These are phyloP conservation scores for Erpobdella octoculata DNA, from an alignment of 2,888 invertebrate genomes.

Conservation along the genomic window DNA sequence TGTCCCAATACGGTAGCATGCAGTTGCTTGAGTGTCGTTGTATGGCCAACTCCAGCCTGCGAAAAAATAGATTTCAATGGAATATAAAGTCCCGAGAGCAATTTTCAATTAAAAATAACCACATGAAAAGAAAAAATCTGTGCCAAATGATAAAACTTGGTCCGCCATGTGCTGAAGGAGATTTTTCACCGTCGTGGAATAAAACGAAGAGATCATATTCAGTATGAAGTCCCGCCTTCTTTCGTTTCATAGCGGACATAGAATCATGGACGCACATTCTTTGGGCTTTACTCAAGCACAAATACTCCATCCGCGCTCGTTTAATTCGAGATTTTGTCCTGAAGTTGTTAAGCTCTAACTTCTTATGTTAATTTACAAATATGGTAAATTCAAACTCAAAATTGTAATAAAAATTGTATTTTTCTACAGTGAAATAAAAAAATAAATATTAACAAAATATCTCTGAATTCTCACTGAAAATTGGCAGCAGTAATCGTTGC, in stretches of 20 bases:
- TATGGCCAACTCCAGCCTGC: slow-evolving; percentile 18
- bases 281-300: slow-evolving; percentile 9
- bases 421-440: neutral
- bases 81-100: too few species aligned
- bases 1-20: slow-evolving; percentile 24
- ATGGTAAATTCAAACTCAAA: neutral
- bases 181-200: slow-evolving; percentile 15
- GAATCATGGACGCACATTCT: neutral
- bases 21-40: neutral
- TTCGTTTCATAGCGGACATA: slow-evolving; percentile 4
- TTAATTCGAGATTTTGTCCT: neutral
- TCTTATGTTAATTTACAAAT: neutral
- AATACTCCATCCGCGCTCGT: slow-evolving; percentile 13
- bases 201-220: slow-evolving; percentile 24
- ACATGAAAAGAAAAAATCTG: slow-evolving; percentile 23
- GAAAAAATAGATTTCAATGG: neutral
- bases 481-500: neutral
- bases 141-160: slow-evolving; percentile 27
- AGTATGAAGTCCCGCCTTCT: neutral
- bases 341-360: too few species aligned
- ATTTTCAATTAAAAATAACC: too few species aligned
- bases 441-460: neutral
- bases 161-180: slow-evolving; percentile 25
- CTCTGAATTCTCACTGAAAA: neutral
- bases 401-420: neutral